Base-by-base conservation (phyloP, 2,113 vertebrate genomes). In the Pao palembangensis region DNA sequence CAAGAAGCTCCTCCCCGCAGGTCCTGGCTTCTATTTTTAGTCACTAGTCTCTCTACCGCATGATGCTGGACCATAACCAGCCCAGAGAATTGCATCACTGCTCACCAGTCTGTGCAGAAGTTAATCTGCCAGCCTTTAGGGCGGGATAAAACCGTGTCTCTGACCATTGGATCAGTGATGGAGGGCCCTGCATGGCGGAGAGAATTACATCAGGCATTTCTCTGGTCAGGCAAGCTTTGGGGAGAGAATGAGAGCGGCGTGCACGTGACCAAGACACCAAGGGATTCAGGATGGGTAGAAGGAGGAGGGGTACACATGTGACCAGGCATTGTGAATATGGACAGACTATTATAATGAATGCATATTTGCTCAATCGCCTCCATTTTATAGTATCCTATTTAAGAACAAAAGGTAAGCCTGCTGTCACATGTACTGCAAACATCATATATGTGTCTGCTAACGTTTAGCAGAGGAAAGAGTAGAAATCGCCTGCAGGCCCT, bases 21-120 rank as follows among this genome's bases (percentile, higher is more conserved):
- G 71, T 72, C 55, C 60, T 58, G 75, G 75, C 15, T 54, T 76
- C 85, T 85, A 85, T 87, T 88, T 87, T 84, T 87, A 88, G 82
- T 31, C 19, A 3, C 31, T 6, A 53, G 62, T 79, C 75, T 53
- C 67, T 71, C 57, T 72, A 74, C 63, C 61, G 67, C 76, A 55
- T 61, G 62, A 23, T 44, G 64, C 82, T 82, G 78, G 87, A 70
- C 74, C 71, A 58, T 77, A 70, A 81, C 67, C 77, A 75, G 82
- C 82, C 48, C 55, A 52, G 46, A 68, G 66, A 73, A 65, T 59
- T 16, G 20, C 59, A 64, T 79, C 71, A 38, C 65, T 5, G 58
- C 57, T 66, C 65, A 52, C 67, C 76, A 82, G 79, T 83, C 78
- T 78, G 67, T 51, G 50, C 55, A 63, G 61, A 79, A 69, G 74